Conservation (phyloP, 2,888 invertebrate species). For the Embidobia sp. region DNA sequence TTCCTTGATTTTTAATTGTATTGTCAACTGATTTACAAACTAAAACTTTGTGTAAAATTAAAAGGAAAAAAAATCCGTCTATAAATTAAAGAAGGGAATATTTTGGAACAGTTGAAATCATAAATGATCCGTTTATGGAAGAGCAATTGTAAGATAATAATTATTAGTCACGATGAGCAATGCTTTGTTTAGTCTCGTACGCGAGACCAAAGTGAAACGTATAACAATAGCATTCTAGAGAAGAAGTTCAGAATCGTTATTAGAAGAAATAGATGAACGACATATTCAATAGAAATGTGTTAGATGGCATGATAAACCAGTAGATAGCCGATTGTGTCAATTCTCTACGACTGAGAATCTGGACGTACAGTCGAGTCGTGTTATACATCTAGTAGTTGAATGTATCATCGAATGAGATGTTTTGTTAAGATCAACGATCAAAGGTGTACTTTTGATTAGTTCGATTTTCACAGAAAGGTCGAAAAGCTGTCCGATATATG, state of each 20-base stretch:
- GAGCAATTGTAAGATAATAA: slow-evolving; percentile 63
- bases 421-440: slow-evolving; percentile 2
- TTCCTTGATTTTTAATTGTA: too few relatives aligned
- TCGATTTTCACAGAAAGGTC: slow-evolving; percentile 1
- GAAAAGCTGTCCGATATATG: slow-evolving; percentile 4
- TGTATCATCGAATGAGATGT: slow-evolving; percentile 5
- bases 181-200: slow-evolving; percentile 79
- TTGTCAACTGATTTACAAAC: background rate
- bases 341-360: slow-evolving; percentile 86
- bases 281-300: slow-evolving; percentile 63
- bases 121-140: slow-evolving; percentile 71
- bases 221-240: slow-evolving; percentile 75
- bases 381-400: slow-evolving; percentile 26
- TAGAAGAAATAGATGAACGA: slow-evolving; percentile 44
- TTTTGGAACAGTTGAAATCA: slow-evolving; percentile 51
- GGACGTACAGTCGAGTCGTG: slow-evolving; percentile 82
- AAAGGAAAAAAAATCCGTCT: too few relatives aligned
- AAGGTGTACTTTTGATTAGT: background rate
- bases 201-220: slow-evolving; percentile 77
- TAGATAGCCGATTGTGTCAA: slow-evolving; percentile 83
- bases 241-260: slow-evolving; percentile 9
- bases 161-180: slow-evolving; percentile 66
- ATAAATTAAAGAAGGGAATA: slow-evolving; percentile 10
- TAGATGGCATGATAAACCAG: slow-evolving; percentile 46
- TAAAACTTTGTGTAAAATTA: too few relatives aligned